Percentiles rank a stretch among this genome's conserved stretches.
Conservation (phyloP, 2,888 invertebrate species). For the Raillietiella orientalis region DNA sequence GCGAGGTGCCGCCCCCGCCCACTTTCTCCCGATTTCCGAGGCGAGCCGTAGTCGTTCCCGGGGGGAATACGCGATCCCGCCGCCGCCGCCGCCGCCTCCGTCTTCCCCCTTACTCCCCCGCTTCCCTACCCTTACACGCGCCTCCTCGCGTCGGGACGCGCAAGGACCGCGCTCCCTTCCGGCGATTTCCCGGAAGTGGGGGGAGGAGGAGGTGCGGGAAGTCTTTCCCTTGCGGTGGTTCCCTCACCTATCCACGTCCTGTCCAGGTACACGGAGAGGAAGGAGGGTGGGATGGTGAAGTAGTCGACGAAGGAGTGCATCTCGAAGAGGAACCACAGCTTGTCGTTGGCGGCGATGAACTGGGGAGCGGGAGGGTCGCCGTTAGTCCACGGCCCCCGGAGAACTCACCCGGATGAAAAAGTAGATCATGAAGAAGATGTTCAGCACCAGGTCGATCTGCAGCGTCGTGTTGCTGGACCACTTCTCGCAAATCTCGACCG, state of each 20-base stretch:
- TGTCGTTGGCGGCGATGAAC: conserved; percentile 99
- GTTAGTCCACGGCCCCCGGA: background rate
- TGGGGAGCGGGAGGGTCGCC: conserved; percentile 15
- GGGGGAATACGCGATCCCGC: too few species aligned
- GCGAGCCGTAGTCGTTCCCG: too few species aligned
- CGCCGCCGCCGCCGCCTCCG: too few species aligned
- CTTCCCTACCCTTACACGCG: too few species aligned
- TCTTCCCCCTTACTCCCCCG: too few species aligned
- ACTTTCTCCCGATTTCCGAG: too few species aligned
- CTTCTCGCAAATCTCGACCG: conserved; percentile 93
- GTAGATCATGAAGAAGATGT: conserved; percentile 99
- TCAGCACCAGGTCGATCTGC: conserved; percentile 99
- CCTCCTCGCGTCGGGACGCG: too few species aligned
- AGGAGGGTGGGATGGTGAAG: conserved; percentile 99
- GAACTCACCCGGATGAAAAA: conserved; percentile 99
- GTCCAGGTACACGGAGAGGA: conserved; percentile 99
- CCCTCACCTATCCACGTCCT: conserved; percentile 97
- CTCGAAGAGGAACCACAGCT: conserved; percentile 99
- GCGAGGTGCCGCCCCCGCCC: too few species aligned
- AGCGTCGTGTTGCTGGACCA: conserved; percentile 99
- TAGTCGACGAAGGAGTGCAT: conserved; percentile 99
- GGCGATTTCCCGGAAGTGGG: too few species aligned
- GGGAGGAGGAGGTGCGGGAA: too few species aligned
- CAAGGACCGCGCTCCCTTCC: background rate
- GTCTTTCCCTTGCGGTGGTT: background rate